phyloP scores from a whole-genome alignment of 2,797 vertebrate species.

The Myripristis murdjan region DNA sequence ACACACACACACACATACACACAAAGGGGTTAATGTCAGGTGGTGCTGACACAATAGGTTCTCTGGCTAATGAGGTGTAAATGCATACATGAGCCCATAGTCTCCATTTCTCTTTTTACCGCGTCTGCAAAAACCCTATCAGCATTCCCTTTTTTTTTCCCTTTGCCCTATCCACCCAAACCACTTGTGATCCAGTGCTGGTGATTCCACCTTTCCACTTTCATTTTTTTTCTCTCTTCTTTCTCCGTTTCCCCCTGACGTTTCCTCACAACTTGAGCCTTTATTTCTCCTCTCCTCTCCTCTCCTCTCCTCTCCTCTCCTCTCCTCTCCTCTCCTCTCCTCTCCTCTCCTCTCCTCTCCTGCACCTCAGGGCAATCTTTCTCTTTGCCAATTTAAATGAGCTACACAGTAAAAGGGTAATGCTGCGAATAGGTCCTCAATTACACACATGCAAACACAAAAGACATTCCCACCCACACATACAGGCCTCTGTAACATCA shows the following conservation, averaged over 20 bases:
- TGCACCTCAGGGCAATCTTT: not conserved
- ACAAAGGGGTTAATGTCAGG: not conserved
- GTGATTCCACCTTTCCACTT: not conserved
- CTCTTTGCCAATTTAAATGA: conserved; percentile 8
- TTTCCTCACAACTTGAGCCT: not conserved
- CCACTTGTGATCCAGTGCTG: not conserved
- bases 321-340: not conserved
- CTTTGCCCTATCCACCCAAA: not conserved
- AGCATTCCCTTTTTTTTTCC: not conserved
- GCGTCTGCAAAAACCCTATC: not conserved
- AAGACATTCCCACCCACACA: not conserved
- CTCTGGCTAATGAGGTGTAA: conserved; percentile 5
- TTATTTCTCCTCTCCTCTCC: not conserved
- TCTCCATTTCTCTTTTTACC: too few relatives aligned
- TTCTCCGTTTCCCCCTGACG: not conserved
- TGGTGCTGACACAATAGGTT: not conserved
- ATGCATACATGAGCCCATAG: not conserved
- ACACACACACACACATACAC: not conserved
- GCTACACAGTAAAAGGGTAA: not conserved
- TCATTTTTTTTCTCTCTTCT: not conserved
- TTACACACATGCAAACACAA: conserved; percentile 2
- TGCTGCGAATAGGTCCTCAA: conserved; percentile 6
- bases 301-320: not conserved
- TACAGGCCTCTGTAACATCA: conserved; percentile 22
- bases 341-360: not conserved